Percentiles rank a stretch among this genome's conserved stretches.
Evolutionary conservation across 2,113 vertebrate species (phyloP).

Genomic region (Chaetodon auriga): DNA sequence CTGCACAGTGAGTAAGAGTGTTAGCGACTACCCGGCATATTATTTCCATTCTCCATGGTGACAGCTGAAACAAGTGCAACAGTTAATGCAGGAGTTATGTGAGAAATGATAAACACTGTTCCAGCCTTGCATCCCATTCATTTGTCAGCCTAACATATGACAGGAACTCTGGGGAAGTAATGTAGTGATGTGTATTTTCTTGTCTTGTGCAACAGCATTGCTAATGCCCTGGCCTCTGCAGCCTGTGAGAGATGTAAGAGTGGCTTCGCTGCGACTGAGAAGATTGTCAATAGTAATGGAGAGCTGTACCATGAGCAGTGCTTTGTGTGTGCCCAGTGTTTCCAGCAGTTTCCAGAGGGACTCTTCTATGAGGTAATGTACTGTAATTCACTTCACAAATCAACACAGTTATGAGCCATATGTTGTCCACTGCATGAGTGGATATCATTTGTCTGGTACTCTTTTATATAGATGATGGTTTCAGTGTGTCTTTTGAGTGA

Average conservation of each 20-base stretch:
- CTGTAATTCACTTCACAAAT: background rate
- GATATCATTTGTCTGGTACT: background rate
- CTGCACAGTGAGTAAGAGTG: slow-evolving; percentile 37
- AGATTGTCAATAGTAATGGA: slow-evolving; percentile 97
- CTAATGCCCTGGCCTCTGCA: slow-evolving; percentile 95
- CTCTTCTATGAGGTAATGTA: slow-evolving; percentile 96
- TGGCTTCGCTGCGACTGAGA: slow-evolving; percentile 93
- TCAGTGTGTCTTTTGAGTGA: background rate
- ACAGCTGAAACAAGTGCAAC: slow-evolving; percentile 46
- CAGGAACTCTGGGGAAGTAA: background rate
- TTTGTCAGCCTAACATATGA: slow-evolving; percentile 26
- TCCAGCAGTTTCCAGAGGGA: slow-evolving; percentile 98
- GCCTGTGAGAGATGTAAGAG: slow-evolving; percentile 94
- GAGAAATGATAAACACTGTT: slow-evolving; percentile 50
- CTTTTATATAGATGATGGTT: background rate
- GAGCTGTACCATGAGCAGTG: slow-evolving; percentile 98
- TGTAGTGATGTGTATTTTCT: slow-evolving; percentile 23
- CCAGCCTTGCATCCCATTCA: slow-evolving; percentile 5
- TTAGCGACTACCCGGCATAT: slow-evolving; percentile 30
- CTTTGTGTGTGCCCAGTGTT: slow-evolving; percentile 97
- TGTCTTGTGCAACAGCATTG: slow-evolving; percentile 90
- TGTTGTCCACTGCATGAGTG: background rate
- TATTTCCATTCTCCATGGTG: slow-evolving; percentile 35
- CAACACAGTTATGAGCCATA: background rate
- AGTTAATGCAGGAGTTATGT: slow-evolving; percentile 32